Conservation (phyloP, 2,113 vertebrate species). For the Campylorhamphus procurvoides region DNA sequence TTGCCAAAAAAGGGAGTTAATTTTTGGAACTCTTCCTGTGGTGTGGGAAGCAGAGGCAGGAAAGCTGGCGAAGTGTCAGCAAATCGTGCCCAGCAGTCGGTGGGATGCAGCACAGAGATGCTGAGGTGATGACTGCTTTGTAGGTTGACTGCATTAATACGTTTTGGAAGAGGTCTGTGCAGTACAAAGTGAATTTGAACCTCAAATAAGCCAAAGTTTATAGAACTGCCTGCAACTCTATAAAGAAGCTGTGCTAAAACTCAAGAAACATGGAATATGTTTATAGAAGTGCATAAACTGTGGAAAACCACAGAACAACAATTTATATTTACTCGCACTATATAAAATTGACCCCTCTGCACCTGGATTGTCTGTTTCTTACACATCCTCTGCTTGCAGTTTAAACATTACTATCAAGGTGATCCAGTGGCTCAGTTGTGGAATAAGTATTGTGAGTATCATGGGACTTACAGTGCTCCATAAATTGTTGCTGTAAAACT, state of each 20-base stretch:
- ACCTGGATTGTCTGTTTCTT: background rate
- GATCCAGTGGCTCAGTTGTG: background rate
- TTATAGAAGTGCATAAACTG: background rate
- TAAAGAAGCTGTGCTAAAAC: background rate
- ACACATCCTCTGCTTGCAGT: background rate
- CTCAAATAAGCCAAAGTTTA: background rate
- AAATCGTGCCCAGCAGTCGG: rapidly evolving
- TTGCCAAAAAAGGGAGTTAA: background rate
- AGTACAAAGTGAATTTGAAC: background rate
- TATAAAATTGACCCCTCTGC: background rate
- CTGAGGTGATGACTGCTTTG: background rate
- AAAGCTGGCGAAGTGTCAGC: background rate
- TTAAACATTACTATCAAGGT: background rate
- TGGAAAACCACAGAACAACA: background rate
- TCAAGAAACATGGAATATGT: background rate
- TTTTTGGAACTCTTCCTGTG: background rate
- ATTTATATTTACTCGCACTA: background rate
- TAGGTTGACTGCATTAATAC: background rate
- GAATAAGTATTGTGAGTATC: background rate
- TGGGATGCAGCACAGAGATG: background rate
- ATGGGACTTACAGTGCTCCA: background rate
- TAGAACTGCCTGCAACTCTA: background rate
- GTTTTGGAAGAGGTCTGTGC: background rate
- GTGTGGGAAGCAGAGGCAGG: background rate
- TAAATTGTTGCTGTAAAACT: background rate